Evolutionary conservation across 2,888 invertebrate genomes (phyloP), one percentile per base, ranked within the genome.

Genomic region (Lochmaea capreae): DNA sequence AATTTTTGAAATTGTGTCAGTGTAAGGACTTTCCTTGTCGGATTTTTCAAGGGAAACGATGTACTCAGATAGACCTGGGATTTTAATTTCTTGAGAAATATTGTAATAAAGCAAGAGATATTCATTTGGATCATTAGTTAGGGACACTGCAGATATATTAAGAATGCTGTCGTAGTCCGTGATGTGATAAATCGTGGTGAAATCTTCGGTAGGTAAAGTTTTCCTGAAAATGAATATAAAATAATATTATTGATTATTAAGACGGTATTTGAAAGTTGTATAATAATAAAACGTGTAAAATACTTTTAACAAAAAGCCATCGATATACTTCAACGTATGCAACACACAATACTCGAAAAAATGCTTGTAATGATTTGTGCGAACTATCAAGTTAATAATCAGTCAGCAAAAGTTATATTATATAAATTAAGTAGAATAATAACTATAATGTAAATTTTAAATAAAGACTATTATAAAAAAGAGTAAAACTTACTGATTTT

Each of bases 51-150:
- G 0, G 2, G 4, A 2, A 39, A 9, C 1, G n/a, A 3, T 2
- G 8, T 0, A 8, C 9, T 6, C 3, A 4, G 8, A 6, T 39
- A 61, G 12, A n/a, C 61, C 61, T 3, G 39, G n/a, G 5, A 61
- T 61, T 10, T 5, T n/a, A 3, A 61, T 14, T 14, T 1, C 10
- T 39, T 14, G 33, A 39, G 39, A 14, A 39, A 61, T 14, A 39
- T 61, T 61, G 39, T n/a, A 61, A 61, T 61, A 61, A 6, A 61
- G 26, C 8, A 39, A 5, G 39, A 61, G 39, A 61, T 39, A 61
- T 33, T 33, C 61, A 6, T 14, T 4, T 61, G 61, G 61, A 10
- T 39, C 16, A 18, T 61, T 61, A 39, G 61, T 61, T 54, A 6
- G 8, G 11, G 54, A 54, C 11, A 54, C 54, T 18, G 8, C 54